Base-by-base conservation (phyloP, 2,888 invertebrate species). In the Orthosia cruda region DNA sequence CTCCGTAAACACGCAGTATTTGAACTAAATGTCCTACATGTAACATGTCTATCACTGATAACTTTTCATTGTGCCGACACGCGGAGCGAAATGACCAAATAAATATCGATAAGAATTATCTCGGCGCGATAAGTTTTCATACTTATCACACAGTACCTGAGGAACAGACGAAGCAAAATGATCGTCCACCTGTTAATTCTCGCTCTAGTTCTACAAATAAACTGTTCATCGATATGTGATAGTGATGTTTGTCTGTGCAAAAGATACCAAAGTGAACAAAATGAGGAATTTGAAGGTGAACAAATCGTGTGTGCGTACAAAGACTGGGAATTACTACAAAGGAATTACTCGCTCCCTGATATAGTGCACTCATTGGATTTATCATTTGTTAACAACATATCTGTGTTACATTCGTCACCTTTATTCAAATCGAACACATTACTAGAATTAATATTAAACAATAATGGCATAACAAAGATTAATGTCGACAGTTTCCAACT, bases 311-410 rank as follows among this genome's bases (percentile, higher is more conserved):
- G 97, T 74, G 91, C 94, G 0, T 89, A 94, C 77, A 89, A 77
- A 26, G 81, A 85, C 54, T 69, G 74, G 45, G 80, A 83, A 45
- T 80, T 92, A 20, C 70, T 94, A 2, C 76, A 83, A 50, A 75
- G 66, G 18, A 91, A 93, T 58, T 90, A 87, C 73, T 86, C 87
- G 0, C 70, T 96, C 9, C 96, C 96, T 0, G 86, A 77, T 63
- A 83, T 87, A 18, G 90, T 92, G 50, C 88, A 92, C 67, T 90
- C 91, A 0, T 82, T 97, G 61, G 94, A 96, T 88, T 89, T 96
- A 61, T 95, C 96, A 7, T 91, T 91, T 26, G 94, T 92, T 77
- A 93, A 94, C 72, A 93, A 94, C 72, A 86, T 96, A 63, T 90
- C 91, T 15, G 71, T 69, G 5, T 62, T 96, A 18, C 77, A 84